phyloP scores from a whole-genome alignment of 1,140 invertebrate genomes.

The Teleopsis dalmanni region DNA sequence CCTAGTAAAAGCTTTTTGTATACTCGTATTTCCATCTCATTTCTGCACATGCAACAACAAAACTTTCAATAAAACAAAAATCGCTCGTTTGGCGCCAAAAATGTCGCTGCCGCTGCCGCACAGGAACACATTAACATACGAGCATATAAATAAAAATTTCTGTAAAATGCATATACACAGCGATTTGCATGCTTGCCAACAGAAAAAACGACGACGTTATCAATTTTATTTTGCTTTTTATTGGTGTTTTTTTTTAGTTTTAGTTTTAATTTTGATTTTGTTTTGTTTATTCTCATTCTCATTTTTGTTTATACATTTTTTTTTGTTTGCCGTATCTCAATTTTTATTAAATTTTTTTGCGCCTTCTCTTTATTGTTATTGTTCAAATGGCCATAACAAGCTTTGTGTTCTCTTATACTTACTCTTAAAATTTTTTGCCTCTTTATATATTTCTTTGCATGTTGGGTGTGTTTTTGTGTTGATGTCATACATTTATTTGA shows the following conservation, averaged over 20 bases:
- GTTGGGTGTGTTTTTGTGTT: conserved; percentile 12
- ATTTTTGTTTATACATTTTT: not conserved
- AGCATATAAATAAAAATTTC: too few species aligned
- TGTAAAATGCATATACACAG: too few species aligned
- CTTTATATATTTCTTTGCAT: not conserved
- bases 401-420: not conserved
- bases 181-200: too few species aligned
- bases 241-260: not conserved
- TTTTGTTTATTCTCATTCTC: not conserved
- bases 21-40: too few species aligned
- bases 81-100: too few species aligned
- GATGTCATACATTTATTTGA: conserved; percentile 12
- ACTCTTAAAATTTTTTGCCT: not conserved
- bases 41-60: too few species aligned
- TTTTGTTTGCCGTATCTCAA: not conserved
- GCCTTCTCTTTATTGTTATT: not conserved
- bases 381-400: not conserved
- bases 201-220: too few species aligned
- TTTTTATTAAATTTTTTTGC: not conserved
- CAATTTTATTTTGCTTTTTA: not conserved
- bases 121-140: too few species aligned
- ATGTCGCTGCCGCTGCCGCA: too few species aligned
- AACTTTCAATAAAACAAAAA: too few species aligned
- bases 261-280: not conserved
- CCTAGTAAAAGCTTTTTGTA: too few species aligned